Evolutionary conservation across 2,888 invertebrate genomes (phyloP).

Genomic region (Acanthoscelides obtectus): DNA sequence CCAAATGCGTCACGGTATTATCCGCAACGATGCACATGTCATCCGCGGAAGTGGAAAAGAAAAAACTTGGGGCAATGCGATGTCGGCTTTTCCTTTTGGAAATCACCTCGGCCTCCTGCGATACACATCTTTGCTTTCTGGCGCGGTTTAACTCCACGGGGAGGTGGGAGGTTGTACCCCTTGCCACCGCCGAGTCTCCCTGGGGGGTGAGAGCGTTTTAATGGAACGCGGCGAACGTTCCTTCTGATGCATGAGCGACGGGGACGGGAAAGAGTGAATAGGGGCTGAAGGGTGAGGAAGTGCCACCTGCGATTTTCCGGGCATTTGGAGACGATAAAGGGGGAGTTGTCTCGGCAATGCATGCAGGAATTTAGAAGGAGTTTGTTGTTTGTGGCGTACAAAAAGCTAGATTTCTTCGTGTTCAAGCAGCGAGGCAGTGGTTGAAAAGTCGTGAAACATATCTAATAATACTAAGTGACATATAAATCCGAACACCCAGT

Average conservation of each 20-base stretch:
- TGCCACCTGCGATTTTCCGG: neutral
- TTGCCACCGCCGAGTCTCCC: neutral
- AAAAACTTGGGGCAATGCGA: neutral
- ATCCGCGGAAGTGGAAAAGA: neutral
- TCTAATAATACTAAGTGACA: no score
- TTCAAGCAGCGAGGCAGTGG: no score
- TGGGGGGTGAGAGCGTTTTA: neutral
- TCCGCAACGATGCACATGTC: neutral
- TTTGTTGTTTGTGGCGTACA: neutral
- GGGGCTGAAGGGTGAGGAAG: neutral
- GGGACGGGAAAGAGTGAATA: no score
- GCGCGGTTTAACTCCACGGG: neutral
- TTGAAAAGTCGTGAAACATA: no score
- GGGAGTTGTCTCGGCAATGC: neutral
- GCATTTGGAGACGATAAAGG: neutral
- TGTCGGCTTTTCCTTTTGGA: neutral
- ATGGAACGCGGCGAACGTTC: neutral
- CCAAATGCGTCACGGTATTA: neutral
- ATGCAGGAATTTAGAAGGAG: neutral
- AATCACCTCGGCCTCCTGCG: neutral
- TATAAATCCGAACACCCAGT: no score
- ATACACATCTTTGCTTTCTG: neutral
- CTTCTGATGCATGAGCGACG: neutral
- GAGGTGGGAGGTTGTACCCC: neutral
- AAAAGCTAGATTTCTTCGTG: no score